Conservation (phyloP, 92 coral and sea anemone genomes). For the Heliopora coerulea region DNA sequence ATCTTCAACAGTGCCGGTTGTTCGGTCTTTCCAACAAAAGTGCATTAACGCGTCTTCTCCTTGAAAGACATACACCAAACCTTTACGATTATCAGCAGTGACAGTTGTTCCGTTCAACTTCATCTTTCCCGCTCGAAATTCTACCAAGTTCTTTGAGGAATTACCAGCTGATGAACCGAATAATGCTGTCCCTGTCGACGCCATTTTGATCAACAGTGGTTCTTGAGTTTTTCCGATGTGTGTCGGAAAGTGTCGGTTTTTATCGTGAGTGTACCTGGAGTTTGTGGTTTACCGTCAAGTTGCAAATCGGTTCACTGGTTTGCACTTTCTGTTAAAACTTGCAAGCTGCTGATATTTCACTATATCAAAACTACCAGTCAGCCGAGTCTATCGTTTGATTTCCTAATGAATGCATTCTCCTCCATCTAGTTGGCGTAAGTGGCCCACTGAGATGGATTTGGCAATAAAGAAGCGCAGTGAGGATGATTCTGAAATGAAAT, state of each 20-base stretch:
- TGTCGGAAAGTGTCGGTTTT: too few relatives aligned
- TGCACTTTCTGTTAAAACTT: too few relatives aligned
- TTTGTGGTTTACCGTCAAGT: too few relatives aligned
- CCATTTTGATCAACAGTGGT: slow-evolving; percentile 76
- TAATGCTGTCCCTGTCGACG: slow-evolving; percentile 59
- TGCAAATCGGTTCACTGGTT: too few relatives aligned
- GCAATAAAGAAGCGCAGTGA: not conserved
- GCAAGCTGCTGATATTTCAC: too few relatives aligned
- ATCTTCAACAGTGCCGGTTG: slow-evolving; percentile 85
- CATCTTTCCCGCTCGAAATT: slow-evolving; percentile 99
- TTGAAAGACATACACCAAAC: slow-evolving; percentile 86
- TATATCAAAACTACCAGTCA: too few relatives aligned
- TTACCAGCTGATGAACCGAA: slow-evolving; percentile 76
- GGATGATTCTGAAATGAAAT: too few relatives aligned
- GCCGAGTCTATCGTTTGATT: too few relatives aligned
- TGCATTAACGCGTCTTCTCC: slow-evolving; percentile 98
- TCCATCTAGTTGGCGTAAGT: too few relatives aligned
- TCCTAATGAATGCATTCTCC: too few relatives aligned
- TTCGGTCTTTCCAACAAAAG: slow-evolving; percentile 97
- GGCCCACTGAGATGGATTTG: too few relatives aligned
- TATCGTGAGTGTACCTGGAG: too few relatives aligned
- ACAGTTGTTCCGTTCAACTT: slow-evolving; percentile 83
- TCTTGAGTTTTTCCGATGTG: not conserved
- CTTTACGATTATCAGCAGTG: slow-evolving; percentile 98
- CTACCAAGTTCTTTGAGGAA: slow-evolving; percentile 89